Evolutionary conservation across 2,888 invertebrate species (phyloP).

Genomic region (Apotomis turbidana): DNA sequence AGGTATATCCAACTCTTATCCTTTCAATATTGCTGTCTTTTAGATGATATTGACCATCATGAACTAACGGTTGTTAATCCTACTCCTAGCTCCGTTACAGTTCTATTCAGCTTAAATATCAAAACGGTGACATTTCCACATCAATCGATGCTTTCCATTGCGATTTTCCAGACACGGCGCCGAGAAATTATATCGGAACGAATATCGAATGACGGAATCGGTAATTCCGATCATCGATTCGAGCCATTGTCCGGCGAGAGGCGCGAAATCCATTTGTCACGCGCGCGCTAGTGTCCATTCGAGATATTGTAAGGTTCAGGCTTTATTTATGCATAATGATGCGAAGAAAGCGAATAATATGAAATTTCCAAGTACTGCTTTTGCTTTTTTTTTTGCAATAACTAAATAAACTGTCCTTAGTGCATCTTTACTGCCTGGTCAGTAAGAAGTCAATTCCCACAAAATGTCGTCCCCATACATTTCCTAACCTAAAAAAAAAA

Average conservation of each 20-base stretch:
- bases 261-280: conserved; percentile 72
- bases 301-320: conserved; percentile 37
- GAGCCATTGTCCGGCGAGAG: conserved; percentile 71
- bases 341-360: conserved; percentile 27
- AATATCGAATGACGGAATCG: conserved; percentile 74
- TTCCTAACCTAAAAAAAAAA: too few species aligned
- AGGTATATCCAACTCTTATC: too few species aligned
- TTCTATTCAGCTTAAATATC: neutral
- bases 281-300: conserved; percentile 39
- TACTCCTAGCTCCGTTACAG: neutral
- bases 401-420: neutral
- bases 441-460: too few species aligned
- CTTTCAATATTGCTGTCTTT: too few species aligned
- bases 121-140: conserved; percentile 7
- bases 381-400: neutral
- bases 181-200: conserved; percentile 77
- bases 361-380: neutral
- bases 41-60: too few species aligned
- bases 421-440: too few species aligned
- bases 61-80: too few species aligned
- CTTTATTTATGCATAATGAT: conserved; percentile 38
- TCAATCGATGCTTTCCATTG: conserved; percentile 43
- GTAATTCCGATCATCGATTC: conserved; percentile 68
- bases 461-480: too few species aligned
- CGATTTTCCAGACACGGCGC: conserved; percentile 65